phyloP scores from a whole-genome alignment of 2,888 invertebrate species.

The Bellardia bayeri region DNA sequence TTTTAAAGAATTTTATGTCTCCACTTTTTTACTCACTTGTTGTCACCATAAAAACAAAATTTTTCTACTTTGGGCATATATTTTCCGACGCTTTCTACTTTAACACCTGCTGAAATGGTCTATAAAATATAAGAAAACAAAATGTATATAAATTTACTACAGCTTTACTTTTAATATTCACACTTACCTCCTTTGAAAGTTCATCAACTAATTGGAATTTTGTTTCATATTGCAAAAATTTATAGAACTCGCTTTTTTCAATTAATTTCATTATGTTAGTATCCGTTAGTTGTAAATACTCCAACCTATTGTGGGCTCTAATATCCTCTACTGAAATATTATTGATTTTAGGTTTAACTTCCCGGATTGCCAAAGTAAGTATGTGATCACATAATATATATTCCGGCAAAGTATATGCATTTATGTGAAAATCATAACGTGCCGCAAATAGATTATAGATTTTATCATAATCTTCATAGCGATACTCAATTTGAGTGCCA shows the following conservation, averaged over 20 bases:
- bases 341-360: slow-evolving; percentile 59
- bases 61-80: slow-evolving; percentile 75
- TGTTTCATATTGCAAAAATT: slow-evolving; percentile 50
- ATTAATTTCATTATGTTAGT: slow-evolving; percentile 73
- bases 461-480: slow-evolving; percentile 84
- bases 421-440: slow-evolving; percentile 84
- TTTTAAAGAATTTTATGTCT: no score
- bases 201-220: slow-evolving; percentile 71
- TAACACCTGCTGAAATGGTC: background rate
- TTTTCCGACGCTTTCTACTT: slow-evolving; percentile 38
- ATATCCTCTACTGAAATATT: slow-evolving; percentile 54
- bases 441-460: slow-evolving; percentile 85
- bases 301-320: slow-evolving; percentile 59
- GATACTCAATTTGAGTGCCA: slow-evolving; percentile 83
- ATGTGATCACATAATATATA: slow-evolving; percentile 83
- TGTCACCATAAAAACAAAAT: slow-evolving; percentile 78
- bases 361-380: slow-evolving; percentile 62
- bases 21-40: slow-evolving; percentile 72
- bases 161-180: background rate
- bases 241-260: slow-evolving; percentile 68
- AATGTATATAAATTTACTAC: background rate
- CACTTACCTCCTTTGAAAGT: slow-evolving; percentile 39
- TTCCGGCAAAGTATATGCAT: slow-evolving; percentile 85
- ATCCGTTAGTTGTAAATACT: slow-evolving; percentile 76
- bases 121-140: slow-evolving; percentile 20